phyloP scores from a whole-genome alignment of 2,888 invertebrate species.

The Bursaphelenchus okinawaensis region DNA sequence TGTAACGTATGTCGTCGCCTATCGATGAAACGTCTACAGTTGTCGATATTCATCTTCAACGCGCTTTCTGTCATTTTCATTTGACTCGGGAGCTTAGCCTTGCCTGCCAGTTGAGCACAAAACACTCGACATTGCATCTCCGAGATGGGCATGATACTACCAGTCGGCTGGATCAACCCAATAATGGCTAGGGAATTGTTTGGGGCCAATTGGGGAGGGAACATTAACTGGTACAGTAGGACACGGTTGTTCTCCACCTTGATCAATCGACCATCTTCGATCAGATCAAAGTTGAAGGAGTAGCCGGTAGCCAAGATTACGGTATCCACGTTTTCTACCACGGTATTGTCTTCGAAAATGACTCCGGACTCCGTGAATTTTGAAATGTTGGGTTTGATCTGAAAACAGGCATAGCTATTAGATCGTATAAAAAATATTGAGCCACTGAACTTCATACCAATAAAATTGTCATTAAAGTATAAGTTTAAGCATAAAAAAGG shows the following conservation, averaged over 20 bases:
- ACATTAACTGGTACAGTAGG: conserved; percentile 59
- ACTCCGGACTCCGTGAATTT: conserved; percentile 35
- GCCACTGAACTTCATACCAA: too few relatives aligned
- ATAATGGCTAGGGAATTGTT: conserved; percentile 60
- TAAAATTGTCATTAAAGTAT: too few relatives aligned
- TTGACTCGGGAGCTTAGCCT: conserved; percentile 11
- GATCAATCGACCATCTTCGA: conserved; percentile 47
- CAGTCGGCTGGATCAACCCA: conserved; percentile 60
- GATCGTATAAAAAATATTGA: not conserved
- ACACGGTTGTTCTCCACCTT: conserved; percentile 36
- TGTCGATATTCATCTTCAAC: conserved; percentile 34
- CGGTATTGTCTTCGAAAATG: conserved; percentile 38
- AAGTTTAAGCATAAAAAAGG: too few relatives aligned
- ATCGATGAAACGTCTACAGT: conserved; percentile 35
- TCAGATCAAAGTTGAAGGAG: conserved; percentile 58
- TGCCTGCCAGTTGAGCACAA: conserved; percentile 32
- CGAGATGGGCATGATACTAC: conserved; percentile 60
- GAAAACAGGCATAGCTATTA: conserved; percentile 49
- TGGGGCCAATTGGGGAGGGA: conserved; percentile 50
- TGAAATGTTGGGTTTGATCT: conserved; percentile 33
- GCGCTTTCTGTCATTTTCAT: conserved; percentile 58
- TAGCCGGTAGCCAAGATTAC: conserved; percentile 60
- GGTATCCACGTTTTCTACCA: conserved; percentile 35
- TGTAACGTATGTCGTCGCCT: conserved; percentile 58
- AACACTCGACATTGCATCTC: conserved; percentile 61